Conservation (phyloP, 64 coral and sea anemone genomes). For the Platygyra sinensis region DNA sequence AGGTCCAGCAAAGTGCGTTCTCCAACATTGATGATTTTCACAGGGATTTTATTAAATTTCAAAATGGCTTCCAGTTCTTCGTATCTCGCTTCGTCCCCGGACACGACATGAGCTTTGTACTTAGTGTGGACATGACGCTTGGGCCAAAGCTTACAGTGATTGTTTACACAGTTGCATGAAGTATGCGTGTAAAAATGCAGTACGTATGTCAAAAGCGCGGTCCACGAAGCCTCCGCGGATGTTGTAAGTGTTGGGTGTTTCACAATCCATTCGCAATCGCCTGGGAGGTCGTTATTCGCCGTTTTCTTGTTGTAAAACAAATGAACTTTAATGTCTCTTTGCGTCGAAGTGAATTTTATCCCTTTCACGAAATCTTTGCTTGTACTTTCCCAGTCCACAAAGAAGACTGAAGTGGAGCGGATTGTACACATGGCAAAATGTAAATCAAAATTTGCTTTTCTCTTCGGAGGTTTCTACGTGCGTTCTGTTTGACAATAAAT, state of each 20-base stretch:
- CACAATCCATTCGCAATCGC: slow-evolving; percentile 78
- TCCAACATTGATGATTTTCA: slow-evolving; percentile 73
- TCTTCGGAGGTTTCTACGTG: background rate
- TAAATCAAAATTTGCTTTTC: background rate
- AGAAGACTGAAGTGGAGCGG: slow-evolving; percentile 66
- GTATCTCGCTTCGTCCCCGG: slow-evolving; percentile 72
- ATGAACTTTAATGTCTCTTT: slow-evolving; percentile 71
- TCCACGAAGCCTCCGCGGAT: slow-evolving; percentile 84
- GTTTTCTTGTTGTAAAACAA: slow-evolving; percentile 92
- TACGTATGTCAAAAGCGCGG: slow-evolving; percentile 79
- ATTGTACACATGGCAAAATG: slow-evolving; percentile 73
- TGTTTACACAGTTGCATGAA: slow-evolving; percentile 59
- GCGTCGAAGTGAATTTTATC: slow-evolving; percentile 77
- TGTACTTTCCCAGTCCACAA: slow-evolving; percentile 90
- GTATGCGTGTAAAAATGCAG: slow-evolving; percentile 88
- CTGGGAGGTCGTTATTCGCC: slow-evolving; percentile 42
- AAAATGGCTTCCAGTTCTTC: slow-evolving; percentile 89
- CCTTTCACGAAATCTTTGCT: slow-evolving; percentile 85
- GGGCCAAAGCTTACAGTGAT: slow-evolving; percentile 62
- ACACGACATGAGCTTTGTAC: slow-evolving; percentile 70
- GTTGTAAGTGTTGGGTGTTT: slow-evolving; percentile 73
- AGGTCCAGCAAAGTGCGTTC: slow-evolving; percentile 82
- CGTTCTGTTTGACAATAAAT: background rate
- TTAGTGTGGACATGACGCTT: slow-evolving; percentile 76
- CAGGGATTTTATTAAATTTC: slow-evolving; percentile 85